These are phyloP conservation scores for Crypturellus tataupa DNA, from an alignment of 2,797 vertebrate species.

Conservation along the genomic window DNA sequence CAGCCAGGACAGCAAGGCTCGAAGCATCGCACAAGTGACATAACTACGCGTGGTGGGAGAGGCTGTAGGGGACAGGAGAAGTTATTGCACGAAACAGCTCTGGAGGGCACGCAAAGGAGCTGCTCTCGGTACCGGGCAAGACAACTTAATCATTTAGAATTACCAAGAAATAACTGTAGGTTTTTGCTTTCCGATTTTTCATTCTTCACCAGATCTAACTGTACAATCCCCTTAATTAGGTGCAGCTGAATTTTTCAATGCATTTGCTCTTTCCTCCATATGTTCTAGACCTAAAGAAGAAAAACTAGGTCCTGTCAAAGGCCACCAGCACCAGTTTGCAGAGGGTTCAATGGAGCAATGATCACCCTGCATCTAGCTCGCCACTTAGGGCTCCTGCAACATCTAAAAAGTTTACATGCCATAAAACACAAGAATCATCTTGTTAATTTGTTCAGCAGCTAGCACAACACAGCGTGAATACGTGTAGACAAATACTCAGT, in stretches of 20 bases:
- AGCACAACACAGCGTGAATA: constrained; percentile 55
- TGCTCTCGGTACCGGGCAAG: constrained; percentile 17
- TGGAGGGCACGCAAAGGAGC: constrained; percentile 36
- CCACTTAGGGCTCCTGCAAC: not conserved
- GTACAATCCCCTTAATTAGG: not conserved
- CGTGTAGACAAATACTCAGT: constrained; percentile 53
- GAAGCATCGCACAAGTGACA: constrained; percentile 50
- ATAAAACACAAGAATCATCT: constrained; percentile 50
- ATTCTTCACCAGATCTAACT: not conserved
- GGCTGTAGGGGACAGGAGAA: constrained; percentile 55
- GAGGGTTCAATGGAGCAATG: not conserved
- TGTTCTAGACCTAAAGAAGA: not conserved
- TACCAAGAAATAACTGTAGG: not conserved
- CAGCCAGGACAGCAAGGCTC: constrained; percentile 71
- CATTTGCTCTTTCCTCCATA: not conserved
- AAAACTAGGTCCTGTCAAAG: not conserved
- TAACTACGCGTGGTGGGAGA: constrained; percentile 39
- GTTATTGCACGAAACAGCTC: constrained; percentile 20
- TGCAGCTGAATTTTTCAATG: not conserved
- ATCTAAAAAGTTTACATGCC: constrained; percentile 11
- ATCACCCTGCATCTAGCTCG: not conserved
- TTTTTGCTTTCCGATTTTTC: not conserved
- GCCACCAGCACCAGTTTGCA: not conserved
- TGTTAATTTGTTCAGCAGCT: constrained; percentile 48
- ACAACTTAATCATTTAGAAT: not conserved